phyloP scores from a whole-genome alignment of 1,140 invertebrate genomes.

The Metopolophium dirhodum region DNA sequence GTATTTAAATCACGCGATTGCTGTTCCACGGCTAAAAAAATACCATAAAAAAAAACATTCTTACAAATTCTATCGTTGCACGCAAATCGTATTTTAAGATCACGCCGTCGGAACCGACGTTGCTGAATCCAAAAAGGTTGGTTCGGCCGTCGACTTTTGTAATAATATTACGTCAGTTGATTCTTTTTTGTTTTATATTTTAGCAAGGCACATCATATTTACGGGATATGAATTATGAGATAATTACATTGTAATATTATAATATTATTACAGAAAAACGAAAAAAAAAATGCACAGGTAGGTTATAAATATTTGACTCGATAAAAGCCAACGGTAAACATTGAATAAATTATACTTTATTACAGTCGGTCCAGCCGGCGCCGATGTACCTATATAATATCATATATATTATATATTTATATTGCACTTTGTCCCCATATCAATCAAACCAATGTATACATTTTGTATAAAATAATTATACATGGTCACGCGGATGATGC shows the following conservation, averaged over 20 bases:
- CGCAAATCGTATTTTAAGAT: neutral
- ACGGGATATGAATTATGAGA: neutral
- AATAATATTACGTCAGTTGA: neutral
- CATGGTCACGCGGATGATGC: neutral
- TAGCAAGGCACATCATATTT: neutral
- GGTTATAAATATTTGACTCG: neutral
- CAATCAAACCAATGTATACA: neutral
- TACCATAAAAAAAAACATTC: neutral
- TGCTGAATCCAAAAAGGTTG: neutral
- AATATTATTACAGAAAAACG: neutral
- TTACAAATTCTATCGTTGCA: neutral
- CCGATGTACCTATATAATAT: no score
- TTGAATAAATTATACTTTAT: neutral
- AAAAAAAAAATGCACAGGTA: neutral
- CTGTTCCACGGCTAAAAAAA: neutral
- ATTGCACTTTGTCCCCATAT: neutral
- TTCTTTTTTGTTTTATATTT: neutral
- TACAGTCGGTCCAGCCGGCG: neutral
- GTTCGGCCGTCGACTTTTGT: neutral
- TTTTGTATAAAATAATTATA: slow-evolving; percentile 7
- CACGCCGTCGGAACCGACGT: neutral
- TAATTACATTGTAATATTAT: slow-evolving; percentile 1
- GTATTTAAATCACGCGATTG: neutral
- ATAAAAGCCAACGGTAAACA: neutral
- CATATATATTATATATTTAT: no score